Evolutionary conservation across 2,888 invertebrate species (phyloP).

Genomic region (Hecatera dysodea): DNA sequence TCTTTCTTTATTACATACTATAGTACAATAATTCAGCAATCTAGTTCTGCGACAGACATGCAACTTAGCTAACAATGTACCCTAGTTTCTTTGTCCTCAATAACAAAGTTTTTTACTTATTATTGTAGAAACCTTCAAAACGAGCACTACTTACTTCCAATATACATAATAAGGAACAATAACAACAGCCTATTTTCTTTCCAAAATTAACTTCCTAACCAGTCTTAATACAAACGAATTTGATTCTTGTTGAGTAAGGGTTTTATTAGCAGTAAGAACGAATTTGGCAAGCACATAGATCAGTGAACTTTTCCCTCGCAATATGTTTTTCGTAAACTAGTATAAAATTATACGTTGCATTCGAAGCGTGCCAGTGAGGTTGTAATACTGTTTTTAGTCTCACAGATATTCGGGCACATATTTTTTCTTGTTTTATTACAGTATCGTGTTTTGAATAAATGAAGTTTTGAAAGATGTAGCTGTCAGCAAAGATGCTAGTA

Average conservation of each 20-base stretch:
- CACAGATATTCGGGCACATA: slow-evolving; percentile 28
- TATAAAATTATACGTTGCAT: slow-evolving; percentile 70
- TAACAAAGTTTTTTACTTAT: slow-evolving; percentile 44
- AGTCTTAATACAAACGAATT: slow-evolving; percentile 45
- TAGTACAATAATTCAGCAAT: slow-evolving; percentile 44
- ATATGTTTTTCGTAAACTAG: slow-evolving; percentile 71
- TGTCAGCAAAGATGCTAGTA: slow-evolving; percentile 23
- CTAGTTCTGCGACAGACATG: slow-evolving; percentile 48
- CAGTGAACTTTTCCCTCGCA: slow-evolving; percentile 66
- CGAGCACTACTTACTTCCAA: slow-evolving; percentile 7
- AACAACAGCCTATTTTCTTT: slow-evolving; percentile 46
- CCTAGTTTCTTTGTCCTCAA: slow-evolving; percentile 42
- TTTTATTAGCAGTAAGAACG: slow-evolving; percentile 62
- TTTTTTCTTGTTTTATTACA: slow-evolving; percentile 25
- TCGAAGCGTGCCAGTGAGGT: slow-evolving; percentile 53
- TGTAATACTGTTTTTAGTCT: slow-evolving; percentile 45
- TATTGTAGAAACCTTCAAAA: slow-evolving; percentile 48
- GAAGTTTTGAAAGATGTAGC: slow-evolving; percentile 22
- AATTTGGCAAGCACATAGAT: slow-evolving; percentile 71
- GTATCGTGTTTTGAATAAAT: slow-evolving; percentile 26
- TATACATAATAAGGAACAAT: slow-evolving; percentile 36
- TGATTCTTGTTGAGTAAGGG: slow-evolving; percentile 32
- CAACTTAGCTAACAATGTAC: slow-evolving; percentile 42
- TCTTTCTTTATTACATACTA: slow-evolving; percentile 31
- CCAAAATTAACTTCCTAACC: slow-evolving; percentile 21